These are phyloP conservation scores for Meloidogyne exigua DNA, from an alignment of 1,140 invertebrate species.

Conservation along the genomic window DNA sequence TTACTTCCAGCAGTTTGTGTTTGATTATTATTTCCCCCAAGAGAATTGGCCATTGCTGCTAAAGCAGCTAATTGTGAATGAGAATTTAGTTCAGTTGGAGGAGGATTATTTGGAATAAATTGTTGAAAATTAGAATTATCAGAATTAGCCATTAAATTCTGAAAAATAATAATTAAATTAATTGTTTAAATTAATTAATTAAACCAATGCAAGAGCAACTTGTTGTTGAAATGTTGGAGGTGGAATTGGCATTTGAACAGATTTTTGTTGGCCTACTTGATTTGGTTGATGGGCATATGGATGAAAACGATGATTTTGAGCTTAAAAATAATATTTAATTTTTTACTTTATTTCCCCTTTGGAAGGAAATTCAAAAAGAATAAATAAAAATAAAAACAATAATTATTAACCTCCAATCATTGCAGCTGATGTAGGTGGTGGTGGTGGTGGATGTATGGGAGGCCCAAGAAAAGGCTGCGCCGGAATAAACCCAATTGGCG, in stretches of 20 bases:
- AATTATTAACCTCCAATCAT: neutral
- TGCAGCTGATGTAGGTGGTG: neutral
- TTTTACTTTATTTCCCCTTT: too few species aligned
- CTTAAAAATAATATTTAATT: neutral
- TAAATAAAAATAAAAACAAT: too few species aligned
- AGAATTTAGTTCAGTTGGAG: neutral
- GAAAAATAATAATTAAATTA: neutral
- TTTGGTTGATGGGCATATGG: conserved; percentile 21
- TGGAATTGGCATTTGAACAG: neutral
- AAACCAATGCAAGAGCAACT: conserved; percentile 19
- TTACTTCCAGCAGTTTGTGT: conserved; percentile 1
- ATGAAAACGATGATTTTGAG: conserved; percentile 18
- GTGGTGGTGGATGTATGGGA: neutral
- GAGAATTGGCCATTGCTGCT: conserved; percentile 23
- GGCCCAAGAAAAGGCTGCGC: neutral
- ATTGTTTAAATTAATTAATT: neutral
- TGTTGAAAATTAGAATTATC: conserved; percentile 6
- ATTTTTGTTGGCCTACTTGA: neutral
- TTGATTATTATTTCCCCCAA: conserved; percentile 5
- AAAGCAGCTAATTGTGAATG: conserved; percentile 23
- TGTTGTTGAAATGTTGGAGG: conserved; percentile 2
- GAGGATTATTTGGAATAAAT: neutral
- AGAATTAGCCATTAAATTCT: conserved; percentile 18
- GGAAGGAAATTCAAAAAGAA: too few species aligned
- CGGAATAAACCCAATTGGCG: neutral